Percentiles rank a stretch among this genome's conserved stretches.
Conservation (phyloP, 2,888 invertebrate genomes). For the Galeruca laticollis region DNA sequence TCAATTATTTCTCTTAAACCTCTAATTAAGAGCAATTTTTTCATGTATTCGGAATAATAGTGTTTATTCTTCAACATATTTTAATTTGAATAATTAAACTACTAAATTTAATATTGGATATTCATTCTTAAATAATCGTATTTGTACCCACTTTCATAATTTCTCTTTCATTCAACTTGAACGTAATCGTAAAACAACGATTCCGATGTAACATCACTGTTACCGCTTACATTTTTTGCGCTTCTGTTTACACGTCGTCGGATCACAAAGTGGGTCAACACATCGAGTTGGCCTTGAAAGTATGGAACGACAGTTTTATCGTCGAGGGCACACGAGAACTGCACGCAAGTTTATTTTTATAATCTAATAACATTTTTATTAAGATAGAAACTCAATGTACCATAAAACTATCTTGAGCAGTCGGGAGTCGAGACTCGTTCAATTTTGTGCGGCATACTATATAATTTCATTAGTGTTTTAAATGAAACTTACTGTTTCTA, state of each 20-base stretch:
- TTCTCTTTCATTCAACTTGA: slow-evolving; percentile 27
- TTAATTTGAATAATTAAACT: no score
- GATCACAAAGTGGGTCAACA: slow-evolving; percentile 44
- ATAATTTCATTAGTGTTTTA: no score
- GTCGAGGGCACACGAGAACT: slow-evolving; percentile 23
- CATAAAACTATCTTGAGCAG: no score
- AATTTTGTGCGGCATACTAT: no score
- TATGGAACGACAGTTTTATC: slow-evolving; percentile 45
- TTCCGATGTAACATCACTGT: slow-evolving; percentile 10
- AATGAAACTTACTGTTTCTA: no score
- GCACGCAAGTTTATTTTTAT: slow-evolving; percentile 8
- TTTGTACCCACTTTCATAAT: background rate
- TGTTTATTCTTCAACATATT: no score
- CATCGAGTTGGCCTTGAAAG: slow-evolving; percentile 46
- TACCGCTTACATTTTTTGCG: slow-evolving; percentile 41
- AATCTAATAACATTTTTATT: background rate
- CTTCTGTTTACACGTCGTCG: slow-evolving; percentile 44
- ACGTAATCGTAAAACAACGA: slow-evolving; percentile 33
- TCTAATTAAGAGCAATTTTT: no score
- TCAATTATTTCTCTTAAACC: no score
- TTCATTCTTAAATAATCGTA: background rate
- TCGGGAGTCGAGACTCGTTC: no score
- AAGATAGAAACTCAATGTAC: no score
- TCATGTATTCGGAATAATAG: no score
- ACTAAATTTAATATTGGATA: background rate